These are phyloP conservation scores for Rambutsinella grinnellia DNA, from an alignment of 2,888 invertebrate genomes.

Conservation along the genomic window DNA sequence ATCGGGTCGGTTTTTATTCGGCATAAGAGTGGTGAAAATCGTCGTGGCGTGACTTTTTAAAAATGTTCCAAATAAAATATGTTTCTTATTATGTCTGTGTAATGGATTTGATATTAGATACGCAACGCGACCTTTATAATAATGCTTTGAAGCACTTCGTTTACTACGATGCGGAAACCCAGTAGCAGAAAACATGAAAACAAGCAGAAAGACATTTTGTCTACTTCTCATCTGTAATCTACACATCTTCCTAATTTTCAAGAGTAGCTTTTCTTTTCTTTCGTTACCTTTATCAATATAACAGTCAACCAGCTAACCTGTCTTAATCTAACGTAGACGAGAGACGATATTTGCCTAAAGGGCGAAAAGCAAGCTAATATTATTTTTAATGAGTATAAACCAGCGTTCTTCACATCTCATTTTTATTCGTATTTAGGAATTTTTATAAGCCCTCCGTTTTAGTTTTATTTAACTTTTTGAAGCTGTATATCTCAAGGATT, in stretches of 20 bases:
- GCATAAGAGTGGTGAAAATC: not conserved
- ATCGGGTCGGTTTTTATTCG: not conserved
- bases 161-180: constrained; percentile 29
- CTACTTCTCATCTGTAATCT: not conserved
- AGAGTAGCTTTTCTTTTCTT: too few species aligned
- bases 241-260: too few species aligned
- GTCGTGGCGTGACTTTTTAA: not conserved
- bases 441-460: too few species aligned
- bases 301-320: constrained; percentile 24
- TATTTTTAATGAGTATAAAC: constrained; percentile 36
- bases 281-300: not conserved
- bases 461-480: too few species aligned
- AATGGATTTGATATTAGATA: not conserved
- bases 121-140: not conserved
- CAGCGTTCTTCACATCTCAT: not conserved
- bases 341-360: constrained; percentile 9
- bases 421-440: too few species aligned
- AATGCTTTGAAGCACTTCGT: constrained; percentile 1
- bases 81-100: too few species aligned
- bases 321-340: constrained; percentile 9
- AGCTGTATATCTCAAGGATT: too few species aligned
- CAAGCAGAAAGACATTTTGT: constrained; percentile 9
- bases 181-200: constrained; percentile 21
- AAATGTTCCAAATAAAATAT: not conserved
- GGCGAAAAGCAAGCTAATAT: constrained; percentile 26